A percentile compares a stretch with the other conserved stretches of the same genome.
Conservation (phyloP, 1,140 invertebrate genomes). For the Delia radicum region DNA sequence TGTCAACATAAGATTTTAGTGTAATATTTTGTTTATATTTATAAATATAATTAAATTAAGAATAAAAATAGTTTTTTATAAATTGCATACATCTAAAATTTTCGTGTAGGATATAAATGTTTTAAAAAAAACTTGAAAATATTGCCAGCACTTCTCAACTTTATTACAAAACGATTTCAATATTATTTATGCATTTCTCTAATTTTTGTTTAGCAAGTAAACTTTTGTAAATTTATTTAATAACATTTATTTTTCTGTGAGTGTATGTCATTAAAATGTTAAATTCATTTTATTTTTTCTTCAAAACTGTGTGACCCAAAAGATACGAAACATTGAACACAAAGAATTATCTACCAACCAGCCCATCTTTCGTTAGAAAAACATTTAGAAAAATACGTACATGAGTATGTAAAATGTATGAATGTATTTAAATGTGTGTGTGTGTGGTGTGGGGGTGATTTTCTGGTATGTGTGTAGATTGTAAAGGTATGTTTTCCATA, state of each 20-base stretch:
- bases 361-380: not conserved
- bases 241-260: not conserved
- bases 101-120: too few species aligned
- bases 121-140: too few species aligned
- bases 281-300: not conserved
- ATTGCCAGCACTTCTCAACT: too few species aligned
- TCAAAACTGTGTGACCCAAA: conserved; percentile 3
- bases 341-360: not conserved
- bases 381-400: not conserved
- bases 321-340: not conserved
- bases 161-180: too few species aligned
- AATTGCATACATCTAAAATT: too few species aligned
- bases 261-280: not conserved
- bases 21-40: too few species aligned
- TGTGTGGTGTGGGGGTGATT: not conserved
- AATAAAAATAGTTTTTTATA: too few species aligned
- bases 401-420: not conserved
- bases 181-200: too few species aligned
- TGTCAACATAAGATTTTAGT: too few species aligned
- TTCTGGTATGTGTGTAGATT: not conserved
- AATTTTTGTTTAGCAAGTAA: too few species aligned
- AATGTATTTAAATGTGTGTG: not conserved
- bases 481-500: not conserved
- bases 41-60: too few species aligned
- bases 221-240: too few species aligned